Conservation (phyloP, 2,888 invertebrate genomes). For the Timandra comae region DNA sequence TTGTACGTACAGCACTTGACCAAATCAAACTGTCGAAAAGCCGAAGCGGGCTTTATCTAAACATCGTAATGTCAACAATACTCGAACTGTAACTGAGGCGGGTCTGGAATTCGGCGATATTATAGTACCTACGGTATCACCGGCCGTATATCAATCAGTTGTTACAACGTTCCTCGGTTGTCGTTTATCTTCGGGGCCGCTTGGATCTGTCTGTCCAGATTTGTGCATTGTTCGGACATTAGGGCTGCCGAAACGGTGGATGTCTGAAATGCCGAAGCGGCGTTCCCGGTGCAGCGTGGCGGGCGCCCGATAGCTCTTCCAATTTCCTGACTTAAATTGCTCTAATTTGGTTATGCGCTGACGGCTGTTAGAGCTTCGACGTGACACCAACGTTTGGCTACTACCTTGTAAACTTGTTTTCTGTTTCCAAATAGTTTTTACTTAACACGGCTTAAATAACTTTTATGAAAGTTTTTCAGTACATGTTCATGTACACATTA, state of each 20-base stretch:
- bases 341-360: constrained; percentile 74
- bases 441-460: too few relatives aligned
- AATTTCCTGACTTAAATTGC: constrained; percentile 77
- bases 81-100: constrained; percentile 67
- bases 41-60: constrained; percentile 54
- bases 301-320: constrained; percentile 70
- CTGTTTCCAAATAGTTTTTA: neutral
- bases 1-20: constrained; percentile 34
- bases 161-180: constrained; percentile 69
- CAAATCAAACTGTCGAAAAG: constrained; percentile 43
- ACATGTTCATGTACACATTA: too few relatives aligned
- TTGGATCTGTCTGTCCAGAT: constrained; percentile 71
- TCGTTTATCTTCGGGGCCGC: constrained; percentile 71
- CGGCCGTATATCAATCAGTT: constrained; percentile 74
- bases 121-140: constrained; percentile 62
- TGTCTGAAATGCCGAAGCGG: constrained; percentile 5
- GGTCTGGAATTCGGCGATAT: constrained; percentile 62
- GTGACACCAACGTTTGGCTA: constrained; percentile 34
- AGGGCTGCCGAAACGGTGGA: constrained; percentile 50
- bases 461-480: too few relatives aligned
- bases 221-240: constrained; percentile 74
- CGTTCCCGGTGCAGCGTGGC: constrained; percentile 40
- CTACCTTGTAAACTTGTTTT: constrained; percentile 38
- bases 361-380: constrained; percentile 51
- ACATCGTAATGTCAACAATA: constrained; percentile 68